These are phyloP conservation scores for Rhadinocentrus ornatus DNA, from an alignment of 2,797 vertebrate species.

Conservation along the genomic window DNA sequence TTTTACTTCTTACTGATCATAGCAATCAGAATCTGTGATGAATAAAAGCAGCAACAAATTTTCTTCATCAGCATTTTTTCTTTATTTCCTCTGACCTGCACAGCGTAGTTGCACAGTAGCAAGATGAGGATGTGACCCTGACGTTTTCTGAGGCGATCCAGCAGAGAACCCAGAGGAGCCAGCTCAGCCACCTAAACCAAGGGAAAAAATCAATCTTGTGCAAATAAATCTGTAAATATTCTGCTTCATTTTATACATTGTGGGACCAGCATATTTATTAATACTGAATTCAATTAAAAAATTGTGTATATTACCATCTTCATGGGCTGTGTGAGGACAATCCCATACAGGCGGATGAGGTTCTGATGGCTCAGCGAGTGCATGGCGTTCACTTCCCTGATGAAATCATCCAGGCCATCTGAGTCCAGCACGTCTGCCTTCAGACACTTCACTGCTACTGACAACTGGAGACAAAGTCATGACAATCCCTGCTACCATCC, in stretches of 20 bases:
- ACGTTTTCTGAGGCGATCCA: conserved; percentile 95
- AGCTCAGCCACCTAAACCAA: conserved; percentile 90
- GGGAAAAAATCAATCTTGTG: neutral
- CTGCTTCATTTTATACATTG: neutral
- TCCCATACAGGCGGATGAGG: conserved; percentile 94
- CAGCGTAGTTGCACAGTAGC: conserved; percentile 92
- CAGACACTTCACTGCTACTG: conserved; percentile 96
- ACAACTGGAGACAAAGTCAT: conserved; percentile 79
- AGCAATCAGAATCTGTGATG: too few species aligned
- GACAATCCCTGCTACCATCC: neutral
- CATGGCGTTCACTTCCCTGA: conserved; percentile 98
- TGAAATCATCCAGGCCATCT: conserved; percentile 95
- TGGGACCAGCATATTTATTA: neutral
- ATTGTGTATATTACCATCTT: conserved; percentile 89
- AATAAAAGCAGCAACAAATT: too few species aligned
- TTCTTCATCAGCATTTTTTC: too few species aligned
- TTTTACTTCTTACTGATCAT: too few species aligned
- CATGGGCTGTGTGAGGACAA: conserved; percentile 98
- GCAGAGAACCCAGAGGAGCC: conserved; percentile 92
- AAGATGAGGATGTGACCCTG: conserved; percentile 96
- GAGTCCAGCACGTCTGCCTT: conserved; percentile 93
- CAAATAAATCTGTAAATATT: neutral
- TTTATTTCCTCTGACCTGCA: conserved; percentile 83
- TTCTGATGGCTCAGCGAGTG: conserved; percentile 96
- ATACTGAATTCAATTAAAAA: neutral